Evolutionary conservation across 2,797 vertebrate species (phyloP).

Genomic region (Cirrhinus mrigala): DNA sequence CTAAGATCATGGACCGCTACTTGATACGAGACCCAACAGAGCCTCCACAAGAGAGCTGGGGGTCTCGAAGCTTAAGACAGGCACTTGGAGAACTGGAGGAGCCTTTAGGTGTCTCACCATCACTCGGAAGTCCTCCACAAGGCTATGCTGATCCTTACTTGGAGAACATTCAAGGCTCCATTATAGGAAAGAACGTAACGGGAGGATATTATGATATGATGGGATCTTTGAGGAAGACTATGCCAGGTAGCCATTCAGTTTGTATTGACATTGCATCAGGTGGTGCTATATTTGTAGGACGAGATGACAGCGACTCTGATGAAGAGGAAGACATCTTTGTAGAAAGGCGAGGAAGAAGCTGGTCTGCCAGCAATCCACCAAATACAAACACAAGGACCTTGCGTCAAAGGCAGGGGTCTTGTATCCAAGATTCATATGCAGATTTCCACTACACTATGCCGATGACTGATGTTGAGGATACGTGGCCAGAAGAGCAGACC

Average conservation of each 20-base stretch:
- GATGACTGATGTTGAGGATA: constrained; percentile 80
- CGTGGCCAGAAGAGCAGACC: constrained; percentile 78
- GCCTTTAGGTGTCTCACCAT: constrained; percentile 80
- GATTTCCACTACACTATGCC: constrained; percentile 84
- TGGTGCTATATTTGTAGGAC: constrained; percentile 73
- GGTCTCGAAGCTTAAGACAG: constrained; percentile 77
- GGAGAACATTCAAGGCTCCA: constrained; percentile 70
- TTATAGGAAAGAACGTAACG: constrained; percentile 68
- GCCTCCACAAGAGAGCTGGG: constrained; percentile 80
- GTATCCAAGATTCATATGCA: constrained; percentile 73
- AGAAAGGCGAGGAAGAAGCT: constrained; percentile 78
- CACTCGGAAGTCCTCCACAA: constrained; percentile 66
- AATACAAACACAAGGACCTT: constrained; percentile 72
- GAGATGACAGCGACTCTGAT: constrained; percentile 74
- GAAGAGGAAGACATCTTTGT: constrained; percentile 74
- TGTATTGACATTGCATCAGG: constrained; percentile 79
- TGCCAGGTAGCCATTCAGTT: constrained; percentile 81
- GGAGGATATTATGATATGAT: constrained; percentile 86
- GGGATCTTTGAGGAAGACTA: constrained; percentile 82
- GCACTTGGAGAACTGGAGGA: constrained; percentile 83
- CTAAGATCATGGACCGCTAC: constrained; percentile 71
- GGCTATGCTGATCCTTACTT: constrained; percentile 74
- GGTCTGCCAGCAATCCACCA: constrained; percentile 84
- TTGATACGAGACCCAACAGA: constrained; percentile 71
- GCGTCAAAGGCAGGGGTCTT: constrained; percentile 70